Percentiles rank a stretch among this genome's conserved stretches.
Conservation (phyloP, 2,797 vertebrate genomes). For the Hoplostethus mediterraneus region DNA sequence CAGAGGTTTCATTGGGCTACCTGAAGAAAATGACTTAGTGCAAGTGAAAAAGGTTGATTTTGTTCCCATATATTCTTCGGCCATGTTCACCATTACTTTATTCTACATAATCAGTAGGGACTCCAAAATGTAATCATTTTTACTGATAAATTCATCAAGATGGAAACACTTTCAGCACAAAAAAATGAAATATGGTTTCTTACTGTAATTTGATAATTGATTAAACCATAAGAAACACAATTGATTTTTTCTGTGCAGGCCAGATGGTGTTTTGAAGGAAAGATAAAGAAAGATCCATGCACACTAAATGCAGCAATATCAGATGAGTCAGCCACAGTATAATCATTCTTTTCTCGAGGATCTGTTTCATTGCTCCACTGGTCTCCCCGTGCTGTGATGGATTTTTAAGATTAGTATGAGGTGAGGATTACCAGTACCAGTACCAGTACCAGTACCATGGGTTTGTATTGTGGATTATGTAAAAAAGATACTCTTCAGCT, state of each 20-base stretch:
- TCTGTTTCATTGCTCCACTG: constrained; percentile 52
- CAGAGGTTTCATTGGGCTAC: no score
- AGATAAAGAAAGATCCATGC: constrained; percentile 60
- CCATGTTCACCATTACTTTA: neutral
- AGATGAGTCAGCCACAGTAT: constrained; percentile 45
- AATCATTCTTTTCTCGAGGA: constrained; percentile 53
- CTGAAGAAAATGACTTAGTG: no score
- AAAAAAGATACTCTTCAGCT: constrained; percentile 8
- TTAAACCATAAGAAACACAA: constrained; percentile 52
- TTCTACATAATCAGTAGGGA: neutral
- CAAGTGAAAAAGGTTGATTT: no score
- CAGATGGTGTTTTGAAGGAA: constrained; percentile 67
- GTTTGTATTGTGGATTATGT: constrained; percentile 10
- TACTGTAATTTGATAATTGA: constrained; percentile 48
- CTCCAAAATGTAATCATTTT: neutral
- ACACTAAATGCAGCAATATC: constrained; percentile 70
- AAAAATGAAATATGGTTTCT: constrained; percentile 38
- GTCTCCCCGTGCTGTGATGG: constrained; percentile 61
- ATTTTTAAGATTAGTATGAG: constrained; percentile 43
- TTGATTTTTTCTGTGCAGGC: constrained; percentile 13
- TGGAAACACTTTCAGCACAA: constrained; percentile 5
- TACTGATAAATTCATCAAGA: constrained; percentile 31
- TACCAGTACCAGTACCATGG: neutral
- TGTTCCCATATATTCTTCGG: no score
- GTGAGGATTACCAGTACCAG: constrained; percentile 35